Percentiles rank a stretch among this genome's conserved stretches.
Conservation (phyloP, 2,113 vertebrate genomes). For the Antechinus flavipes region DNA sequence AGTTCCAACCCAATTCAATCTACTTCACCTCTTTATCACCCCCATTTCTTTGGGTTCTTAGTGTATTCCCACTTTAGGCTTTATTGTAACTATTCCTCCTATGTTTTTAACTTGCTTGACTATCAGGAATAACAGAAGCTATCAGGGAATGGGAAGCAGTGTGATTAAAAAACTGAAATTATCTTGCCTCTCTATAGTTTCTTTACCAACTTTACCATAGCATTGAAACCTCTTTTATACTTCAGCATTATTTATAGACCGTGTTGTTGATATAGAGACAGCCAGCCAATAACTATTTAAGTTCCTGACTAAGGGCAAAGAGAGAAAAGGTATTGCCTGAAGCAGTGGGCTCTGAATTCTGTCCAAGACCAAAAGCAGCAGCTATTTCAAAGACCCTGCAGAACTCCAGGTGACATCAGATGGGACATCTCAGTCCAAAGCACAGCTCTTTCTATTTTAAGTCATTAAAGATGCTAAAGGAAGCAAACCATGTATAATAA, state of each 20-base stretch:
- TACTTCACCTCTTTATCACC: not conserved
- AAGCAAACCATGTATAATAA: not conserved
- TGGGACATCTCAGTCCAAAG: not conserved
- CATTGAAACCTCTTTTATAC: not conserved
- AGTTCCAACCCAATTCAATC: not conserved
- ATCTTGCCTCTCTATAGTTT: not conserved
- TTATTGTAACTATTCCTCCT: slow-evolving; percentile 25
- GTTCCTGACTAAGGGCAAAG: not conserved
- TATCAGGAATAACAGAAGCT: slow-evolving; percentile 71
- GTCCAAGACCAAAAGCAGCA: not conserved
- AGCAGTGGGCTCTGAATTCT: not conserved
- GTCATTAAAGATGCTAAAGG: slow-evolving; percentile 10
- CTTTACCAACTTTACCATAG: not conserved
- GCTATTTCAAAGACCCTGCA: not conserved
- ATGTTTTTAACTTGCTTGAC: slow-evolving; percentile 73
- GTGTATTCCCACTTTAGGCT: not conserved
- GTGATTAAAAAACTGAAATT: not conserved
- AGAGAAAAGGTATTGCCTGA: not conserved
- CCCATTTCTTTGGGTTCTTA: not conserved
- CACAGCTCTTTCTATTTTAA: not conserved
- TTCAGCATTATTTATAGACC: not conserved
- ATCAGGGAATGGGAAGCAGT: slow-evolving; percentile 57
- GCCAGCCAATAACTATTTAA: not conserved
- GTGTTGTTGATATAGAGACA: not conserved
- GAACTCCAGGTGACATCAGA: not conserved